Base-by-base conservation (phyloP, 2,797 vertebrate genomes). In the Halcyon leucocephala region DNA sequence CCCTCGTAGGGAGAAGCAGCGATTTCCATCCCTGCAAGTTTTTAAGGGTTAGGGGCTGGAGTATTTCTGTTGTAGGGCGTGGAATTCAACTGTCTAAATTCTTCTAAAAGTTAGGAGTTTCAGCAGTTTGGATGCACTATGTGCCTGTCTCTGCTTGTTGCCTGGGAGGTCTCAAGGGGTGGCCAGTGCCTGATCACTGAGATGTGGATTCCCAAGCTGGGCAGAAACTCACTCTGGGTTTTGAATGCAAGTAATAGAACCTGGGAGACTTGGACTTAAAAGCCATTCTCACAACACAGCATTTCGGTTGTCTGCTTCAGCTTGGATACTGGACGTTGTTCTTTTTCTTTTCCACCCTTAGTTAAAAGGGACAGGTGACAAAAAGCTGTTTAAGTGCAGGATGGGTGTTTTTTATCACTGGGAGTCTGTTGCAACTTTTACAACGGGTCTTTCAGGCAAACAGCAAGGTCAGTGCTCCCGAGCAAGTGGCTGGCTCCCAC, bases 241-340 rank as follows among this genome's bases (percentile, higher is more conserved):
- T 14, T 10, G 44, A 13, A 5, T 7, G 42, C 1, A 15, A 82
- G 60, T 51, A 19, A 2, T 15, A 15, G n/a, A 24, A 78, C 5
- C 42, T 3, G 33, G 14, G 48, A 71, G 9, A 11, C 33, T 18
- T 9, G 5, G 2, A 31, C 18, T 4, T 5, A 41, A 87, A 33
- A 66, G 11, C 51, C 4, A 0, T 42, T 57, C 48, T 77, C 41
- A 5, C 14, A 10, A 6, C 14, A 1, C 16, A 64, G 26, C 26
- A 1, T 51, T 54, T 31, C 15, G 57, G 20, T 35, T 35, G 1
- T 66, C 14, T 26, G 52, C 48, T 60, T 69, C 77, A n/a, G 12
- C 52, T 16, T 24, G 33, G 24, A 4, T 18, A 3, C 24, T 21
- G 89, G 57, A 20, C 21, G 0, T 5, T 5, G 0, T 2, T 21